Conservation (phyloP, 92 coral and sea anemone species). For the Pocillopora grandis region DNA sequence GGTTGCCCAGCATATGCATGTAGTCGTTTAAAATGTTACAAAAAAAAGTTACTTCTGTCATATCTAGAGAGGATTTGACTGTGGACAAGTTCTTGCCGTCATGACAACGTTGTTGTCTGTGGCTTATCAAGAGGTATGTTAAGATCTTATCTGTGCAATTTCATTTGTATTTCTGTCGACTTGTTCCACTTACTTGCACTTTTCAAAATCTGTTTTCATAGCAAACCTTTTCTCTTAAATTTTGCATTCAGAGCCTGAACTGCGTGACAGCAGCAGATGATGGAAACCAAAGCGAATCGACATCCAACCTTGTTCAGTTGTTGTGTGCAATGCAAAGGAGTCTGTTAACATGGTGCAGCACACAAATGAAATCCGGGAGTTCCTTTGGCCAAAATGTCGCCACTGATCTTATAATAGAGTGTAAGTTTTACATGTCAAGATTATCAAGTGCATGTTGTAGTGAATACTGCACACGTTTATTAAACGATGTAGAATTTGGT, state of each 20-base stretch:
- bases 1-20: not conserved
- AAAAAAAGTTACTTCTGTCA: constrained; percentile 4
- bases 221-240: not conserved
- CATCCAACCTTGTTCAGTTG: constrained; percentile 93
- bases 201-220: not conserved
- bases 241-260: constrained; percentile 65
- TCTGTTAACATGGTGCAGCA: constrained; percentile 81
- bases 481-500: not conserved
- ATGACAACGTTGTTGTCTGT: constrained; percentile 95
- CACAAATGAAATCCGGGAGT: constrained; percentile 69
- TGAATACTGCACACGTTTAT: not conserved
- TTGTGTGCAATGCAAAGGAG: constrained; percentile 99
- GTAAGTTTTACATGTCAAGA: constrained; percentile 45
- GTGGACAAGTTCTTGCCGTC: constrained; percentile 85
- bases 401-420: constrained; percentile 54
- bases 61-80: constrained; percentile 78
- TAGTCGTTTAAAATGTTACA: not conserved
- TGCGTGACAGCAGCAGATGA: constrained; percentile 53
- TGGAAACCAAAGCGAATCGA: constrained; percentile 60
- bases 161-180: not conserved
- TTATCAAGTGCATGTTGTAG: not conserved
- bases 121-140: constrained; percentile 90
- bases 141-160: too few species aligned
- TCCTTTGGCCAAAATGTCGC: constrained; percentile 68
- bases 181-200: not conserved